phyloP scores from a whole-genome alignment of 2,797 vertebrate genomes.

The Dendrocincla fuliginosa region DNA sequence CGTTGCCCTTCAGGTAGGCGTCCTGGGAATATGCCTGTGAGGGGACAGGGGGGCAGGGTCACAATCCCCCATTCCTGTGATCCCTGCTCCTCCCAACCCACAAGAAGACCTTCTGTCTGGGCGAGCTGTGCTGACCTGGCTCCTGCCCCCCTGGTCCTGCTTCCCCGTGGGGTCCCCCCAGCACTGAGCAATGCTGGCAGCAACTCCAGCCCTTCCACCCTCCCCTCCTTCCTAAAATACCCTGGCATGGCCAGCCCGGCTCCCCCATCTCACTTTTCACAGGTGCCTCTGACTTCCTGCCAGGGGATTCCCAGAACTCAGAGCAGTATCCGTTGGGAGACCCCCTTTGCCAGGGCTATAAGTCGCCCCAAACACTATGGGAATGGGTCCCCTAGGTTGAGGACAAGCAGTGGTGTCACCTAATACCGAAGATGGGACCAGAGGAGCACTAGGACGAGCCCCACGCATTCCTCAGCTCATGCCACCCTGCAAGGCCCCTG shows the following conservation, averaged over 20 bases:
- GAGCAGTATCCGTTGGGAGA: neutral
- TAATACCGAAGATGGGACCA: fast-evolving
- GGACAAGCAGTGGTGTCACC: neutral
- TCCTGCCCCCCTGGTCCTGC: fast-evolving
- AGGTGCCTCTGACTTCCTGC: fast-evolving
- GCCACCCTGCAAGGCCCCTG: neutral
- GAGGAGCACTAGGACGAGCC: neutral
- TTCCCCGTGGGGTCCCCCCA: neutral
- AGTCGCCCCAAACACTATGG: fast-evolving
- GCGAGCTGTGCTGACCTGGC: no score
- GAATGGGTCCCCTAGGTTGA: neutral
- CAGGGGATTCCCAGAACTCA: fast-evolving
- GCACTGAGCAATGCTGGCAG: fast-evolving
- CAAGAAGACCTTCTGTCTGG: fast-evolving
- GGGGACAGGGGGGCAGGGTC: neutral
- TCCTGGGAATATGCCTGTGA: slow-evolving; percentile 94
- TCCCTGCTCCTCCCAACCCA: neutral
- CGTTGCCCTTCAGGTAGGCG: slow-evolving; percentile 94
- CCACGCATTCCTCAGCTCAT: fast-evolving
- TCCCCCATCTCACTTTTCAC: neutral
- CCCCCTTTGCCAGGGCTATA: neutral
- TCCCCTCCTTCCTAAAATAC: neutral
- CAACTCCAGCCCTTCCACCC: fast-evolving
- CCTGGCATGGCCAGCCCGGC: fast-evolving
- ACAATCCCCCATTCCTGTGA: neutral